Base-by-base conservation (phyloP, 2,113 vertebrate species). In the Emydura subglobosa region DNA sequence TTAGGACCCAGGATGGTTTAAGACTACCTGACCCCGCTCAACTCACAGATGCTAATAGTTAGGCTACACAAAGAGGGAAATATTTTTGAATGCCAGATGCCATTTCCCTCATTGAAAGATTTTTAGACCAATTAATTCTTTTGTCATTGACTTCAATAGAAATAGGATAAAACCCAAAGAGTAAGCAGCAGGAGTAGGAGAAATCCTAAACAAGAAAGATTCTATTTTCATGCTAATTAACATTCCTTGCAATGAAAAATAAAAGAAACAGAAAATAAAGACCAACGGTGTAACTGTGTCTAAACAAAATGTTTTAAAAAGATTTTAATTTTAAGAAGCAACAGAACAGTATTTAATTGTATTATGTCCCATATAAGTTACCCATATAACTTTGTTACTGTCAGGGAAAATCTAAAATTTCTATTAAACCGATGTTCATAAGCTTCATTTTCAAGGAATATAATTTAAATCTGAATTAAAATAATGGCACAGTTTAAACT, bases 181-280 rank as follows among this genome's bases (percentile, higher is more conserved):
- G 47, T 4, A 55, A 74, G 83, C 97, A 95, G 79, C 86, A 90
- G 55, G 42, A 74, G 74, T 2, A 92, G 81, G 89, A 55, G 42
- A 97, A 93, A 95, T 79, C 79, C 85, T 83, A 61, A 96, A 93
- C 83, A 89, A 96, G 93, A 57, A 54, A 42, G 29, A 79, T 82
- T 27, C 91, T 83, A 84, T 96, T 85, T 95, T 97, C 92, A 93
- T 90, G 92, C 86, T 97, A 96, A 90, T 49, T 97, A 96, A 90
- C 44, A 25, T 11, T 74, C 87, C 88, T 78, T 88, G 81, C 82
- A 94, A 93, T 39, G 93, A 96, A 95, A 92, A 34, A 31, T 47
- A 95, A 19, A 19, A 79, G 80, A 44, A 3, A 95, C 24, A 91
- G 80, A 95, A 97, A 95, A 93, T 17, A 76, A 85, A 29, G 17